Evolutionary conservation across 2,888 invertebrate species (phyloP), one percentile per base, ranked within the genome.

Genomic region (Melinopterus prodromus): DNA sequence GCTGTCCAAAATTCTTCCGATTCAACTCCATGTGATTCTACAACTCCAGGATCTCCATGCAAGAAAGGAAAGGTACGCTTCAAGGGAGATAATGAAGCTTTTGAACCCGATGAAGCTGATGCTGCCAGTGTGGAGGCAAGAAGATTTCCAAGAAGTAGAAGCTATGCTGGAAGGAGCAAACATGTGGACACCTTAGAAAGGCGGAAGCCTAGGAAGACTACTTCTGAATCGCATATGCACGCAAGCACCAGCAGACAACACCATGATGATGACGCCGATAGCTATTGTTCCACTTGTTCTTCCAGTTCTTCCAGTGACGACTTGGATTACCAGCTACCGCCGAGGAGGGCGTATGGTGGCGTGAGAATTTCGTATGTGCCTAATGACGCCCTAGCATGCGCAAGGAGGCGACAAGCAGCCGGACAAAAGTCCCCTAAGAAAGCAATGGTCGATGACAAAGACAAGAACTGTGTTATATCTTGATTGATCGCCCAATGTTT

Each of bases 351-450:
- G 77, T 96, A 96, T 87, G 96, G 96, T 79, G 97, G 97, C 70
- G 96, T 97, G 14, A 90, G 97, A 84, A 97, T 97, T 85, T 96
- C 97, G 9, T 98, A 98, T 90, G 97, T 98, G 83, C 97, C 97
- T 84, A 97, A 97, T 89, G 97, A 97, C 89, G 95, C 96, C 6
- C 91, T 97, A 76, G 97, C 97, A 80, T 95, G 95, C 87, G 96
- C 96, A 76, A 92, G 94, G 84, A 92, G 95, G 81, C 92, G 94
- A 78, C 80, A 80, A 15, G 90, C 89, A 53, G 87, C 87, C 35
- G 86, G 86, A 77, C 89, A 90, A 88, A 87, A 88, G 80, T 88
- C 88, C 75, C 88, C 88, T 0, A 89, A 88, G 81, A 88, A 87
- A 78, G 85, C 86, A 76, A 82, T 71, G 12, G 83, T 88, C 53